phyloP scores from a whole-genome alignment of 2,888 invertebrate genomes.

The Lasioglossum zephyrum region DNA sequence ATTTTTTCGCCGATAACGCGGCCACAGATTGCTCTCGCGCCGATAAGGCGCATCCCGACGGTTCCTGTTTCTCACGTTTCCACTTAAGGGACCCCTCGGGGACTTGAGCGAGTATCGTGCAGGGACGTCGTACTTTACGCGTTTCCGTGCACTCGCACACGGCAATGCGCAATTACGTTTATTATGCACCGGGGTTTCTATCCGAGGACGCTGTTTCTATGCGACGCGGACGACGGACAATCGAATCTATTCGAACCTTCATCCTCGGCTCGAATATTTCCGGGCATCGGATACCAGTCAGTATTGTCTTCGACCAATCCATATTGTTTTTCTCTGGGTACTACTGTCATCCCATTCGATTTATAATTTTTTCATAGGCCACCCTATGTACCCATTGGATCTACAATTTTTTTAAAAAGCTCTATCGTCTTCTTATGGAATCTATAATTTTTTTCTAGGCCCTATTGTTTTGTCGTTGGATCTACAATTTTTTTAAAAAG shows the following conservation, averaged over 20 bases:
- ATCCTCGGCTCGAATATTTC: background rate
- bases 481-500: background rate
- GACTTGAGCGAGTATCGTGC: slow-evolving; percentile 30
- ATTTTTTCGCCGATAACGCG: slow-evolving; percentile 57
- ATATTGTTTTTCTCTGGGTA: no score
- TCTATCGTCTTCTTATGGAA: background rate
- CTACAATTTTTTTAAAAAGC: background rate
- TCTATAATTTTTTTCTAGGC: background rate
- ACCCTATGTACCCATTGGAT: no score
- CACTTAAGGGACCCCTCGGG: slow-evolving; percentile 42
- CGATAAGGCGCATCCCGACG: slow-evolving; percentile 35
- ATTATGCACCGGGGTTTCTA: slow-evolving; percentile 26
- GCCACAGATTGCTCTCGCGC: slow-evolving; percentile 32
- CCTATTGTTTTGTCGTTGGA: background rate
- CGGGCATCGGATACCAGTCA: background rate
- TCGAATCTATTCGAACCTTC: background rate
- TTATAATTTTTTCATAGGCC: background rate
- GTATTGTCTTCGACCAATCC: background rate
- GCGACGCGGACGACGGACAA: background rate
- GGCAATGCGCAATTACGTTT: slow-evolving; percentile 37
- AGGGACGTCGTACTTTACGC: slow-evolving; percentile 37
- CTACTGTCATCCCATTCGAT: background rate
- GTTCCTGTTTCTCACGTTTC: slow-evolving; percentile 65
- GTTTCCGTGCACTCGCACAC: slow-evolving; percentile 26
- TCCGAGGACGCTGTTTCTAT: slow-evolving; percentile 9